Percentiles rank a stretch among this genome's conserved stretches.
phyloP scores from a whole-genome alignment of 2,797 vertebrate genomes.

The Scleropages formosus region DNA sequence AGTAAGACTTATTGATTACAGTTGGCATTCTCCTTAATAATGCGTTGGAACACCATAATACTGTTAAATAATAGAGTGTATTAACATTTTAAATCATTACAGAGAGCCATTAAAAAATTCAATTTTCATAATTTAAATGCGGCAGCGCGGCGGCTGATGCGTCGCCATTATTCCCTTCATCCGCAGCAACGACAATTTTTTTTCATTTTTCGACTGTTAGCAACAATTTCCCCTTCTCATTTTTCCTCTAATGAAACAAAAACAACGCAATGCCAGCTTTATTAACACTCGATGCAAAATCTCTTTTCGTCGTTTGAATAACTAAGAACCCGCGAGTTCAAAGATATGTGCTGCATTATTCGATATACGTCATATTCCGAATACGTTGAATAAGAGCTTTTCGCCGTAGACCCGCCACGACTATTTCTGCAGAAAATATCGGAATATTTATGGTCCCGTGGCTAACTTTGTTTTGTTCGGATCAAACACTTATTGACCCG shows the following conservation, averaged over 20 bases:
- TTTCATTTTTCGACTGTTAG: background rate
- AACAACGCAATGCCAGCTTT: too few species aligned
- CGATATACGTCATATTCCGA: too few species aligned
- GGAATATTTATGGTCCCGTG: background rate
- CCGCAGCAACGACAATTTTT: background rate
- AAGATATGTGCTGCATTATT: too few species aligned
- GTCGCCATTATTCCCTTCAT: background rate
- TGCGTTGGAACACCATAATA: background rate
- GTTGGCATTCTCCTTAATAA: background rate
- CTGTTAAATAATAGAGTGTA: too few species aligned
- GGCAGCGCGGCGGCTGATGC: too few species aligned
- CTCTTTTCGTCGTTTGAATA: too few species aligned
- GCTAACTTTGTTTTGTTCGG: background rate
- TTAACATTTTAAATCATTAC: background rate
- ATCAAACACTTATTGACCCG: constrained; percentile 11
- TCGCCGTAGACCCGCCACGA: background rate
- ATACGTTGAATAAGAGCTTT: too few species aligned
- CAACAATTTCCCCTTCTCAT: background rate
- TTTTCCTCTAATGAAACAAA: background rate
- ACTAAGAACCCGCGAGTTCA: too few species aligned
- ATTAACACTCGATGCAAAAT: too few species aligned
- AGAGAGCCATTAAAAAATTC: background rate
- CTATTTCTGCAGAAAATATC: background rate
- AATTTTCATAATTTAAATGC: background rate
- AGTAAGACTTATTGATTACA: background rate